Base-by-base conservation (phyloP, 2,888 invertebrate species). In the Digitonthophagus gazella region DNA sequence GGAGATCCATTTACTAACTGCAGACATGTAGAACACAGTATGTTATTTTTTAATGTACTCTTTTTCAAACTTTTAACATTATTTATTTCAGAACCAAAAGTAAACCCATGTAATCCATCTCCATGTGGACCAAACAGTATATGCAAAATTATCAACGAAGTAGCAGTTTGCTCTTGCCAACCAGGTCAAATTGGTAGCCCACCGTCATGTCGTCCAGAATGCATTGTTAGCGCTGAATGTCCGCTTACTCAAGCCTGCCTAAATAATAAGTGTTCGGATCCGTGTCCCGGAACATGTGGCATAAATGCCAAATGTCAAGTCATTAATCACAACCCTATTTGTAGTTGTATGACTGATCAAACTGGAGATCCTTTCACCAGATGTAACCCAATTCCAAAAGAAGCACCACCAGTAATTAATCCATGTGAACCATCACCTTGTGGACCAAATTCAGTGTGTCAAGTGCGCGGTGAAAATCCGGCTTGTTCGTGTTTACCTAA, bases 281-380 rank as follows among this genome's bases (percentile, higher is more conserved):
- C 94, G n/a, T 94, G 92, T 76, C 88, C 87, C 57, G 93, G 93
- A 72, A 88, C 91, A 8, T 94, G 93, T 81, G 93, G 93, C 19
- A 81, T 89, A 5, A 86, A 86, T 76, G 90, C 93, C n/a, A 82
- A 86, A 67, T 94, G 93, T 80, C 87, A 88, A 77, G 90, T 92
- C n/a, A 87, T 92, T 8, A 92, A 91, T 79, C 93, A 93, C 79
- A 91, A 89, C 80, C 92, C 93, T 0, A 90, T 91, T 77, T 94
- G 94, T 79, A 89, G 89, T 67, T 94, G 94, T 78, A 86, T 88
- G 2, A 82, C 84, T 65, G 88, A 89, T 61, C 89, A 86, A 73
- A 89, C 88, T 15, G 93, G 94, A 66, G 91, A 93, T 86, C 93
- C 93, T 11, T 92, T 93, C 78, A 84, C 86, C 6, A 87, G 90